Evolutionary conservation across 2,888 invertebrate genomes (phyloP).

Genomic region (Meteorus cinctellus): DNA sequence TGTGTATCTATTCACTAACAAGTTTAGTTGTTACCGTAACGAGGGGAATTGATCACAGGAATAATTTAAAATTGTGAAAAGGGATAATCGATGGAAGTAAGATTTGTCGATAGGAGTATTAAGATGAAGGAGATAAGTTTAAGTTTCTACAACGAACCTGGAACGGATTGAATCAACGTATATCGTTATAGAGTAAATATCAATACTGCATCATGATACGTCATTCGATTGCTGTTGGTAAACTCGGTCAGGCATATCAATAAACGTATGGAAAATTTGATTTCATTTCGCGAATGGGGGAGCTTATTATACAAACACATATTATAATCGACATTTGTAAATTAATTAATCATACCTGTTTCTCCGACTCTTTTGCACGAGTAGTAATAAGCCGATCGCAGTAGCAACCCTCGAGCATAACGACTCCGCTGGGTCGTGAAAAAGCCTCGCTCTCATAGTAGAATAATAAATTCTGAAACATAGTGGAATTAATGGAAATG

Average conservation of each 20-base stretch:
- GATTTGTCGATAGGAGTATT: neutral
- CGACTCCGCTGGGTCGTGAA: constrained; percentile 86
- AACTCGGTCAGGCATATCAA: neutral
- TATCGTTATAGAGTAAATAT: neutral
- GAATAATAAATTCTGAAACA: constrained; percentile 88
- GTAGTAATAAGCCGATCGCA: constrained; percentile 85
- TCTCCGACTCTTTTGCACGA: constrained; percentile 73
- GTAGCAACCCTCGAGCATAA: constrained; percentile 92
- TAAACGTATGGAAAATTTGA: neutral
- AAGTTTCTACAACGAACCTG: neutral
- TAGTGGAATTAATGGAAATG: constrained; percentile 16
- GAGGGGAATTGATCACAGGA: neutral
- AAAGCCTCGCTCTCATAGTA: constrained; percentile 91
- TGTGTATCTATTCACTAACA: neutral
- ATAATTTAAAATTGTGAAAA: neutral
- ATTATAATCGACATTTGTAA: neutral
- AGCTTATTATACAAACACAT: neutral
- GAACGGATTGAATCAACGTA: neutral
- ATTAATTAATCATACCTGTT: constrained; percentile 67
- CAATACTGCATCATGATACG: neutral
- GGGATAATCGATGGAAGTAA: neutral
- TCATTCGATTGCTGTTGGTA: neutral
- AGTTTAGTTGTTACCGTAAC: neutral
- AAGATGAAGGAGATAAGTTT: neutral
- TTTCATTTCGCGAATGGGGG: neutral